Evolutionary conservation across 2,797 vertebrate species (phyloP), one percentile per base, ranked within the genome.

Genomic region (Sphenodon punctatus): DNA sequence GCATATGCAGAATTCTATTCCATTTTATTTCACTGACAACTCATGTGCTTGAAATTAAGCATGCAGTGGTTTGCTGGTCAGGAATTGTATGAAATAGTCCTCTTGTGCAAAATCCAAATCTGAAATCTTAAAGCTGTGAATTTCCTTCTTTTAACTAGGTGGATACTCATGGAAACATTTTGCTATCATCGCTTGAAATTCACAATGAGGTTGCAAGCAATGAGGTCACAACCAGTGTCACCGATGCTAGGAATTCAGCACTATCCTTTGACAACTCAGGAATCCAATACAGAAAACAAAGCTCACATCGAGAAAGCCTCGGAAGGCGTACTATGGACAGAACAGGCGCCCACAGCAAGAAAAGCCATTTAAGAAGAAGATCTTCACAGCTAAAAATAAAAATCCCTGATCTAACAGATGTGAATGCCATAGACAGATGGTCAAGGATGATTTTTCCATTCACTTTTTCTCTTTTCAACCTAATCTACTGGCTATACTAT

Each of bases 401-500:
- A 96, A 99, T 99, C 94, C 99, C 99, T 1, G 98, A 99, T 94
- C 97, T 99, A 84, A 99, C 99, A 3, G 98, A 99, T 85, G 99
- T 99, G 89, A 99, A 99, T 86, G 94, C 98, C 93, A 99, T 99
- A 56, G 99, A 99, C 95, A 97, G 98, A 92, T 99, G 97, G 98
- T 99, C 99, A 89, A 96, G 98, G 93, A 97, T 99, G 92, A 97
- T 99, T 93, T 99, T 99, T 93, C 99, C 99, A 8, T 96, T 96
- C 91, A 96, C 95, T 14, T 99, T 99, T 95, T 98, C 97, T 92
- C 97, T 99, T 91, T 99, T 99, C 95, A 99, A 99, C 95, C 80
- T 99, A 87, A 98, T 99, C 95, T 99, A 99, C 95, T 99, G 98
- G 98, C 97, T 99, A 88, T 99, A 99, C 93, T 99, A 99, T 74